Evolutionary conservation across 2,888 invertebrate genomes (phyloP).

Genomic region (Acanthosepion esculentum): DNA sequence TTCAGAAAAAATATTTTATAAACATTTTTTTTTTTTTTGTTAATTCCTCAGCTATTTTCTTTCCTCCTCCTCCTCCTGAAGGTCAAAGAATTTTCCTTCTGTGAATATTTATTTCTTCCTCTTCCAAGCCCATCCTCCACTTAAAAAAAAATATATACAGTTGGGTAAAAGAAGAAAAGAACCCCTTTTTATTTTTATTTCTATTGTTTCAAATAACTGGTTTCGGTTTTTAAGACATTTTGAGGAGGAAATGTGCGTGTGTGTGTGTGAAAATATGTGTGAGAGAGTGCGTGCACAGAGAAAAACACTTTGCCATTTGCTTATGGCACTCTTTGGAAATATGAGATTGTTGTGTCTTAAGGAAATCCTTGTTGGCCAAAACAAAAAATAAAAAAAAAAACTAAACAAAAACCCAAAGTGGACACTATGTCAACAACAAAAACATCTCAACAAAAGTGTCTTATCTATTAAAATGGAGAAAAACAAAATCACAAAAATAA

Average conservation of each 20-base stretch:
- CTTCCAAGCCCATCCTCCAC: neutral
- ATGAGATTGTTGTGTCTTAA: constrained; percentile 25
- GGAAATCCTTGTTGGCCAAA: neutral
- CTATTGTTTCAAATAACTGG: neutral
- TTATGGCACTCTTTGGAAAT: constrained; percentile 33
- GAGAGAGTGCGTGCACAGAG: neutral
- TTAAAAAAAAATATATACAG: neutral
- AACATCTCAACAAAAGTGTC: neutral
- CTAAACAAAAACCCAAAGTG: neutral
- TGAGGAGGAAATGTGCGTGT: neutral
- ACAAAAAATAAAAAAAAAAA: neutral
- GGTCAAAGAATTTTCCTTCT: neutral
- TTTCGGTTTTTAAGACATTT: constrained; percentile 6
- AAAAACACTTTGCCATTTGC: neutral
- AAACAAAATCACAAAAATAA: neutral
- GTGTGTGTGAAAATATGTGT: neutral
- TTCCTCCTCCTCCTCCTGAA: neutral
- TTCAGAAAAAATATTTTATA: neutral
- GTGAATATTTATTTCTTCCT: neutral
- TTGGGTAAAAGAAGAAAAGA: neutral
- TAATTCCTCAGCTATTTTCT: neutral
- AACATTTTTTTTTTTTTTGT: neutral
- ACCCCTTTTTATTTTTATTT: too few relatives aligned
- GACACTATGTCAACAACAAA: neutral
- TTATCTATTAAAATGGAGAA: neutral